These are phyloP conservation scores for Kradibia gibbosae DNA, from an alignment of 1,140 invertebrate species.

Conservation along the genomic window DNA sequence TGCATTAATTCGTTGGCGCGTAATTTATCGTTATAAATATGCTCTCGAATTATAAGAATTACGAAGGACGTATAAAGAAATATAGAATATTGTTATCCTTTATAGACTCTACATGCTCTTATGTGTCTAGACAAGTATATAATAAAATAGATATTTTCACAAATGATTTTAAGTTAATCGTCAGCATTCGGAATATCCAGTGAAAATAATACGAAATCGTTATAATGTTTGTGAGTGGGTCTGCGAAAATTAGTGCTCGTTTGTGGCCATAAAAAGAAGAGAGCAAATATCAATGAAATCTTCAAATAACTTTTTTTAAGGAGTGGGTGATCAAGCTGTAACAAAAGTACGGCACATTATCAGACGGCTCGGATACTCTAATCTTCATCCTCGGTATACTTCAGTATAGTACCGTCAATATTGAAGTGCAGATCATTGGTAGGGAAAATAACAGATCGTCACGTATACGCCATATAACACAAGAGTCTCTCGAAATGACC, in stretches of 20 bases:
- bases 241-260: neutral
- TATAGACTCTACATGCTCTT: neutral
- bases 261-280: neutral
- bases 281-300: neutral
- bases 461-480: neutral
- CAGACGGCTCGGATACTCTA: neutral
- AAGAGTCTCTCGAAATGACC: neutral
- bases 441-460: neutral
- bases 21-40: too few relatives aligned
- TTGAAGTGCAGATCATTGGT: neutral
- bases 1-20: too few relatives aligned
- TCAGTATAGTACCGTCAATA: neutral
- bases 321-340: neutral
- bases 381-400: neutral
- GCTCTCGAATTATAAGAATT: too few relatives aligned
- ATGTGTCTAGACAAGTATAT: neutral
- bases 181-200: neutral
- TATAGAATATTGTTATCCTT: too few relatives aligned
- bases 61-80: too few relatives aligned
- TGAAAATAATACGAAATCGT: neutral
- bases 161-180: neutral
- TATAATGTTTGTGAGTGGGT: neutral
- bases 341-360: neutral
- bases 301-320: neutral
- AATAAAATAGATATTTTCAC: neutral